These are phyloP conservation scores for Mandrillus leucophaeus DNA, from an alignment of 2,113 vertebrate genomes.

Conservation along the genomic window DNA sequence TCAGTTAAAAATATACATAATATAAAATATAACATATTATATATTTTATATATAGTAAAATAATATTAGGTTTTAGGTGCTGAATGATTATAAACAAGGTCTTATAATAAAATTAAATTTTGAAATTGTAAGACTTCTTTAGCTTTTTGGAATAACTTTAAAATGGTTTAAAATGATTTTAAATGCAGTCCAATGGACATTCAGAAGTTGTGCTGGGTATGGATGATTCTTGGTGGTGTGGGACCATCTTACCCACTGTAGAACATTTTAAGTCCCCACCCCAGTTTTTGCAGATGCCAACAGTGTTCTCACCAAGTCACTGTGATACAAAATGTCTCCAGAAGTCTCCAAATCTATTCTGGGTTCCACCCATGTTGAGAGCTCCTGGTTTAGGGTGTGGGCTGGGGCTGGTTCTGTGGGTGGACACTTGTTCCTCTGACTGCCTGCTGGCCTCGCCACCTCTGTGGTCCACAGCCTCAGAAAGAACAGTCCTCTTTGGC, in stretches of 20 bases:
- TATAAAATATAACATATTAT: too few species aligned
- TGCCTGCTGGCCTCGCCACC: not conserved
- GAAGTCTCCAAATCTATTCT: too few species aligned
- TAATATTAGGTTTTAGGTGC: not conserved
- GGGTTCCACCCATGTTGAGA: not conserved
- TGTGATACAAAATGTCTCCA: not conserved
- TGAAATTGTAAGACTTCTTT: not conserved
- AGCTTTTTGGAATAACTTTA: not conserved
- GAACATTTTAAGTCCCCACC: too few species aligned
- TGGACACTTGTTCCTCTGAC: not conserved
- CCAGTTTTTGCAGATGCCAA: not conserved
- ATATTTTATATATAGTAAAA: not conserved
- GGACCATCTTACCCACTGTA: not conserved
- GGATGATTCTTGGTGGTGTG: not conserved
- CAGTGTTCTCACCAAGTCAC: not conserved
- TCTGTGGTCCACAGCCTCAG: not conserved
- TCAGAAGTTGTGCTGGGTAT: not conserved
- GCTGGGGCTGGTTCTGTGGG: not conserved
- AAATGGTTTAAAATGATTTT: not conserved
- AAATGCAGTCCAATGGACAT: not conserved
- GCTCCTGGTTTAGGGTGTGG: not conserved
- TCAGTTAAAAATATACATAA: not conserved
- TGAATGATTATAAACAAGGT: not conserved
- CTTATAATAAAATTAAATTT: conserved; percentile 3
- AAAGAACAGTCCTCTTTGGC: too few species aligned